Base-by-base conservation (phyloP, 30 jellyfish, hydroid and myxozoan genomes). In the Morbakka virulenta region DNA sequence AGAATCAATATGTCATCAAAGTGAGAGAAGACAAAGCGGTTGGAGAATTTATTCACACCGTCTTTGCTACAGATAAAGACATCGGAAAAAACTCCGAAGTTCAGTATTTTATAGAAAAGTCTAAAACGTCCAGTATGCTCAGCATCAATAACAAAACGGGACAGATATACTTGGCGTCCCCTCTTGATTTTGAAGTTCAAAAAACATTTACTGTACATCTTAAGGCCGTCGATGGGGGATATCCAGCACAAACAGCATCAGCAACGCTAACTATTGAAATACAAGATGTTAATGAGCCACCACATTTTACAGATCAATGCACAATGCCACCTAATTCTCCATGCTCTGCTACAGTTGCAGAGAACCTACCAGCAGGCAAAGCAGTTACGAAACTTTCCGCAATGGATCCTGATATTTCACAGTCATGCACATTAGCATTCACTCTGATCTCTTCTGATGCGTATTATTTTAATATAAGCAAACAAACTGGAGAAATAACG, bases 261-360 rank as follows among this genome's bases (percentile, higher is more conserved):
- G 90, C 95, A 2, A 78, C 50, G 27, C 87, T 91, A 33, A 62
- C 27, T 2, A 68, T 91, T 52, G 73, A 78, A 4, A 65, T 91
- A 3, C 52, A 3, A 4, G 91, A 91, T 64, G 88, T 91, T 4
- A 85, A 91, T 63, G 98, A 91, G 75, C 76, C 98, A 25, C 98
- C 98, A 4, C 3, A 20, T 9, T 91, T 91, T 35, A 69, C 84
- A 21, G 80, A 62, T 21, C 69, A 50, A 30, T 69, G 86, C 26
- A 35, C 74, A 3, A 41, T 6, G 57, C 9, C 9, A 41, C 13
- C 13, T 41, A 41, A 41, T 9, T 24, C 65, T 17, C 72, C 87
- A 2, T 90, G 98, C 77, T 21, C 24, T 14, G 80, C 57, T 75
- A 62, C 64, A 57, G 50, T 90, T 50, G 79, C 64, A 31, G 98